Conservation (phyloP, 2,888 invertebrate species). For the Drosophila merina region DNA sequence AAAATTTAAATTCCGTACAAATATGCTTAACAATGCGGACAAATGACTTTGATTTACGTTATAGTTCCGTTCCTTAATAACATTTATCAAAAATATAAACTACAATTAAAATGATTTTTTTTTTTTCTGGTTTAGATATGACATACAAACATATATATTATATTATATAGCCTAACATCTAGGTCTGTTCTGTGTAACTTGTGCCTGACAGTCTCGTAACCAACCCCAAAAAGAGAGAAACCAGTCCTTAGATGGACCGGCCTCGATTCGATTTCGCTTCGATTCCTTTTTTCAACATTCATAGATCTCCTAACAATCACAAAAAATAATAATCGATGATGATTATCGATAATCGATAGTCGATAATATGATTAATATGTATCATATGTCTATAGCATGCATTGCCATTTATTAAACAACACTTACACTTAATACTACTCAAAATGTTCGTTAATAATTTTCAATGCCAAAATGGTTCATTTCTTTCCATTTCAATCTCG, state of each 20-base stretch:
- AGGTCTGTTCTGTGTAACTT: slow-evolving; percentile 44
- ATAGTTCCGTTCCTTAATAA: slow-evolving; percentile 70
- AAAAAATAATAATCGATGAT: slow-evolving; percentile 44
- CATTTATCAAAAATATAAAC: slow-evolving; percentile 83
- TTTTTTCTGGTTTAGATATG: slow-evolving; percentile 26
- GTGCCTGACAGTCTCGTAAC: slow-evolving; percentile 52
- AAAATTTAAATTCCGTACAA: slow-evolving; percentile 69
- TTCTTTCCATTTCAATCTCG: not conserved
- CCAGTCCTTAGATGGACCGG: slow-evolving; percentile 31
- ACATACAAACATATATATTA: slow-evolving; percentile 38
- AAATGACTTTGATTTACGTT: slow-evolving; percentile 42
- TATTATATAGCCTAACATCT: slow-evolving; percentile 36
- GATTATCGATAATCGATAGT: slow-evolving; percentile 23
- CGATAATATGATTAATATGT: slow-evolving; percentile 36
- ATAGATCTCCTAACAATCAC: slow-evolving; percentile 73
- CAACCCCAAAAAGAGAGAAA: slow-evolving; percentile 43
- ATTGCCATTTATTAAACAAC: slow-evolving; percentile 43
- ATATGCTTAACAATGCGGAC: slow-evolving; percentile 68
- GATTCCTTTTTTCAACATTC: slow-evolving; percentile 62
- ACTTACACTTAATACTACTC: slow-evolving; percentile 37
- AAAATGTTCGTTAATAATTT: slow-evolving; percentile 24
- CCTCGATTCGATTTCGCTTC: slow-evolving; percentile 47
- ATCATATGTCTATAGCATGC: slow-evolving; percentile 33
- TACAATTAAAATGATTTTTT: slow-evolving; percentile 73
- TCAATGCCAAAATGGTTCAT: slow-evolving; percentile 15